Conservation (phyloP, 2,888 invertebrate genomes). For the Dicyrtomina minuta region DNA sequence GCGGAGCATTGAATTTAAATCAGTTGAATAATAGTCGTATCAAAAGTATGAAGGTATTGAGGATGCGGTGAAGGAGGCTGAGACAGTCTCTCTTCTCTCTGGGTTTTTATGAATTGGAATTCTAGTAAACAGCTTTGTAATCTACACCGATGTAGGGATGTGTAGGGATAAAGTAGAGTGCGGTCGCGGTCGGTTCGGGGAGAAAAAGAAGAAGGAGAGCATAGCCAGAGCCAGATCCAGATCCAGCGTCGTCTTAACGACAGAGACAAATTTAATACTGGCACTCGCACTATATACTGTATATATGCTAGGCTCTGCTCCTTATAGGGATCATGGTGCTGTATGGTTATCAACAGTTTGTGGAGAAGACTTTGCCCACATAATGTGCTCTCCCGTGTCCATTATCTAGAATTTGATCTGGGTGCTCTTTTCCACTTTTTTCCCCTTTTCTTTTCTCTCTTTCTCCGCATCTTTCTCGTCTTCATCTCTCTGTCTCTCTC, state of each 20-base stretch:
- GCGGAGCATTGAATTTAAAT: too few relatives aligned
- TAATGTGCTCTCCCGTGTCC: slow-evolving; percentile 28
- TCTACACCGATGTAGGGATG: slow-evolving; percentile 5
- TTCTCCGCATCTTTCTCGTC: not conserved
- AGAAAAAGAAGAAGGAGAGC: too few relatives aligned
- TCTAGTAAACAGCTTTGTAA: slow-evolving; percentile 6
- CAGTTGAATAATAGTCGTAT: too few relatives aligned
- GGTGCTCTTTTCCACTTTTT: not conserved
- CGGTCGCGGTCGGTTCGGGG: too few relatives aligned
- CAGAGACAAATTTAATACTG: too few relatives aligned
- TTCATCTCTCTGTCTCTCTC: slow-evolving; percentile 1
- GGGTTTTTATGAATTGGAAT: slow-evolving; percentile 6
- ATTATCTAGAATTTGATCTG: slow-evolving; percentile 31
- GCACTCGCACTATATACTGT: too few relatives aligned
- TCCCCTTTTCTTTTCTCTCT: slow-evolving; percentile 7
- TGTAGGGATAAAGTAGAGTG: not conserved
- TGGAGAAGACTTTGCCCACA: slow-evolving; percentile 17
- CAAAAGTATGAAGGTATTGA: slow-evolving; percentile 5
- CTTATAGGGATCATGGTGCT: not conserved
- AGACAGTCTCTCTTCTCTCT: not conserved
- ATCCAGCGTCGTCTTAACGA: not conserved
- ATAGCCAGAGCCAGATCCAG: too few relatives aligned
- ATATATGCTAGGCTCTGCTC: not conserved
- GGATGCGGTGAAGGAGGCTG: slow-evolving; percentile 6
- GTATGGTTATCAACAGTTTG: slow-evolving; percentile 18